phyloP scores from a whole-genome alignment of 2,113 vertebrate genomes.

The Cranoglanis bouderius region DNA sequence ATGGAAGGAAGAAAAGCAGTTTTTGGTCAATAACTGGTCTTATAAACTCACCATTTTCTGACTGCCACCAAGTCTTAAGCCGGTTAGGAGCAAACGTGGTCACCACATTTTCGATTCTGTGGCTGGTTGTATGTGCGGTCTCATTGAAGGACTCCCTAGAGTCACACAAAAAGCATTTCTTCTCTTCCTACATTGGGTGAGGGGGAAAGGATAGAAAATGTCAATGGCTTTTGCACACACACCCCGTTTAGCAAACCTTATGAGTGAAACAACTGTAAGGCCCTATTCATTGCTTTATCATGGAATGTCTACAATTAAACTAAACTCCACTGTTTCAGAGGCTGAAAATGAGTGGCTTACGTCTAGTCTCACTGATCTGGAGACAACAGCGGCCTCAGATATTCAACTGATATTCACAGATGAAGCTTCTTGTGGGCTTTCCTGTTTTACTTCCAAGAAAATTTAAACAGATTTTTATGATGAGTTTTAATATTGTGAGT shows the following conservation, averaged over 20 bases:
- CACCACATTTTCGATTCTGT: slow-evolving; percentile 92
- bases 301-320: background rate
- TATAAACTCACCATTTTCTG: slow-evolving; percentile 86
- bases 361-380: background rate
- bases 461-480: background rate
- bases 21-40: background rate
- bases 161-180: slow-evolving; percentile 94
- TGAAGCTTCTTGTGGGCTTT: background rate
- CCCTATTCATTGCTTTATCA: slow-evolving; percentile 22
- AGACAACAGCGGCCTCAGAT: slow-evolving; percentile 8
- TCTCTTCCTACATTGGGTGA: slow-evolving; percentile 83
- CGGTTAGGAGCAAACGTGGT: slow-evolving; percentile 91
- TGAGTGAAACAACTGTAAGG: slow-evolving; percentile 10
- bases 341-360: background rate
- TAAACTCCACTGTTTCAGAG: slow-evolving; percentile 16
- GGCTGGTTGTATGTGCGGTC: slow-evolving; percentile 73
- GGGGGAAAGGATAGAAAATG: slow-evolving; percentile 39
- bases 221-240: slow-evolving; percentile 35
- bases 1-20: background rate
- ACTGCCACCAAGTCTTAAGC: slow-evolving; percentile 98
- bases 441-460: background rate
- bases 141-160: slow-evolving; percentile 77
- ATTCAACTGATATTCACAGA: background rate
- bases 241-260: slow-evolving; percentile 21
- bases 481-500: background rate